Evolutionary conservation across 2,888 invertebrate genomes (phyloP).

Genomic region (Chloromyia formosa): DNA sequence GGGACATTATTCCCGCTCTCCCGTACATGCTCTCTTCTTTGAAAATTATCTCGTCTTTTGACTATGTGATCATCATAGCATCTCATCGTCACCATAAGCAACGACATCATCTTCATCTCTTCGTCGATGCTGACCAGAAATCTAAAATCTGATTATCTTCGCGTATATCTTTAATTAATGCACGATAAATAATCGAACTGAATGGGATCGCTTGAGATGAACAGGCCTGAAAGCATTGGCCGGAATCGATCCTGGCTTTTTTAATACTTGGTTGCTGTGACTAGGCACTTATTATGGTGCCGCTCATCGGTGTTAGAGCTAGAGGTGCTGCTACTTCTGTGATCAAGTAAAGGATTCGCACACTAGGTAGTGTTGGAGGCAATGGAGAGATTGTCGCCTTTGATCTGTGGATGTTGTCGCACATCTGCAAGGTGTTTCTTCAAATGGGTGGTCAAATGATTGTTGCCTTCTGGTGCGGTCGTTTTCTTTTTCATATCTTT

Average conservation of each 20-base stretch:
- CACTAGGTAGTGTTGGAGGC: neutral
- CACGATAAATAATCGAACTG: slow-evolving; percentile 51
- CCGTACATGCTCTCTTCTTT: neutral
- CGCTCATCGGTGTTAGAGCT: slow-evolving; percentile 4
- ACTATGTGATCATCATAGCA: slow-evolving; percentile 6
- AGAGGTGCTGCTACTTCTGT: neutral
- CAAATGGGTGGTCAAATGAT: slow-evolving; percentile 47
- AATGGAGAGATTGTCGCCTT: slow-evolving; percentile 33
- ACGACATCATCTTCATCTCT: slow-evolving; percentile 12
- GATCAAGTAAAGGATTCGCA: neutral
- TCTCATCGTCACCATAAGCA: too few relatives aligned
- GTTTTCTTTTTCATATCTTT: neutral
- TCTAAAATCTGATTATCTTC: slow-evolving; percentile 50
- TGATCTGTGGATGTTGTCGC: slow-evolving; percentile 19
- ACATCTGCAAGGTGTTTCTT: slow-evolving; percentile 49
- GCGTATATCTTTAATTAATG: slow-evolving; percentile 51
- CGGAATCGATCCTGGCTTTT: neutral
- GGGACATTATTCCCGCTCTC: neutral
- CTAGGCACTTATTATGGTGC: slow-evolving; percentile 6
- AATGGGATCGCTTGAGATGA: slow-evolving; percentile 47
- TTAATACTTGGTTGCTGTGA: neutral
- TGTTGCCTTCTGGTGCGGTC: neutral
- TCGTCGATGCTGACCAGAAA: slow-evolving; percentile 24
- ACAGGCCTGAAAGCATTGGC: neutral
- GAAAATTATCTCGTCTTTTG: slow-evolving; percentile 14